A percentile compares a stretch with the other conserved stretches of the same genome.
These are phyloP conservation scores for Aplodontia rufa DNA, from an alignment of 2,113 vertebrate genomes.

Conservation along the genomic window DNA sequence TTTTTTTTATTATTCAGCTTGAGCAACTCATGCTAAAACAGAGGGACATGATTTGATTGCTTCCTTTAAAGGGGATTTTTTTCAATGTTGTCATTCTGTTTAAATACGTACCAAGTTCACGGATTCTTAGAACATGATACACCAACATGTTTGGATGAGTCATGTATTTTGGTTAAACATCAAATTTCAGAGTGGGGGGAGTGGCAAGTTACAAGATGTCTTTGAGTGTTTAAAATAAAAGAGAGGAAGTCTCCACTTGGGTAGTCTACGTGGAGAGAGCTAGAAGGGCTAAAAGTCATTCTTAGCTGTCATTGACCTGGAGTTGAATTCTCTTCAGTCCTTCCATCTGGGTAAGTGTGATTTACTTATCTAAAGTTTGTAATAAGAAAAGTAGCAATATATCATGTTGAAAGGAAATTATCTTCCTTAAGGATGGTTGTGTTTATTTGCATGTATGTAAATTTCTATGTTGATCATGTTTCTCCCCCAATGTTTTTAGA, in stretches of 20 bases:
- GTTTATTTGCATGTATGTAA: neutral
- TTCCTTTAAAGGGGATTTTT: neutral
- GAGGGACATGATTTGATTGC: neutral
- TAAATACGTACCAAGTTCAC: slow-evolving; percentile 47
- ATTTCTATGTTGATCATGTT: neutral
- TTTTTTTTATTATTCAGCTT: neutral
- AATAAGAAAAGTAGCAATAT: neutral
- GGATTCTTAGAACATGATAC: neutral
- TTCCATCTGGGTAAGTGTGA: slow-evolving; percentile 52
- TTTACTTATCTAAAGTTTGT: neutral
- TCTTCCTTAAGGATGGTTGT: neutral
- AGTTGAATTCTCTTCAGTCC: neutral
- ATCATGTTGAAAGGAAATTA: neutral
- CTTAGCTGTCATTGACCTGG: neutral
- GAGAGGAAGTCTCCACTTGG: neutral
- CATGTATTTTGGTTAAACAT: slow-evolving; percentile 31
- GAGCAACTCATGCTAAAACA: neutral
- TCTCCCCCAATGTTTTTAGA: neutral
- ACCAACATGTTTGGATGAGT: slow-evolving; percentile 22
- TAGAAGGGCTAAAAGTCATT: neutral
- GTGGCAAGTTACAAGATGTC: neutral
- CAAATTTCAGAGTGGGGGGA: slow-evolving; percentile 24
- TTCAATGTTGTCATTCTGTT: neutral
- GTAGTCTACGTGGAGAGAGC: neutral
- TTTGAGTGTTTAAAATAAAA: slow-evolving; percentile 37